Conservation (phyloP, 2,888 invertebrate genomes). For the Xylocampa areola region DNA sequence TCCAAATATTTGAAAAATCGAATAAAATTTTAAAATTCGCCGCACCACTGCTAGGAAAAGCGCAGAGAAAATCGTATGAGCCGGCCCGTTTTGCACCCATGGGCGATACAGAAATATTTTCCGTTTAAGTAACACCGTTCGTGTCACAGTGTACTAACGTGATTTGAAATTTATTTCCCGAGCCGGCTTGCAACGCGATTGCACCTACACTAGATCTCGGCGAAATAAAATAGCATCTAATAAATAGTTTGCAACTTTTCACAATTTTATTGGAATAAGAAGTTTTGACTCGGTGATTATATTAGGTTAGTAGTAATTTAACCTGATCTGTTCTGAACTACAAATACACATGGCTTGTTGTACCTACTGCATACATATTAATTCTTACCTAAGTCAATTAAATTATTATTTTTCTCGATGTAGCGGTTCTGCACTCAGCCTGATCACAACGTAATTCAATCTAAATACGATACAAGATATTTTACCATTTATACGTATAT, state of each 20-base stretch:
- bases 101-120: conserved; percentile 83
- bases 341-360: no score
- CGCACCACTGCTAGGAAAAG: conserved; percentile 52
- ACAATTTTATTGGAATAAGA: no score
- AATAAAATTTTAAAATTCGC: conserved; percentile 60
- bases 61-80: conserved; percentile 76
- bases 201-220: conserved; percentile 52
- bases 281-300: no score
- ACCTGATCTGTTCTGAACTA: no score
- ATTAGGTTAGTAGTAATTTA: no score
- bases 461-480: no score
- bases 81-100: conserved; percentile 73
- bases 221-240: conserved; percentile 55
- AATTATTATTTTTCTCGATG: no score
- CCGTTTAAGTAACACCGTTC: conserved; percentile 79
- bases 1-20: conserved; percentile 30
- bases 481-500: no score
- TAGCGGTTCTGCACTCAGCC: no score
- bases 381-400: no score
- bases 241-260: conserved; percentile 52
- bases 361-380: no score
- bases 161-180: conserved; percentile 82
- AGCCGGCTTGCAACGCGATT: conserved; percentile 62
- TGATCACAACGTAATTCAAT: no score
- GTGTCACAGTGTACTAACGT: conserved; percentile 76